Base-by-base conservation (phyloP, 1,140 invertebrate genomes). In the Lasaia peninsularis region DNA sequence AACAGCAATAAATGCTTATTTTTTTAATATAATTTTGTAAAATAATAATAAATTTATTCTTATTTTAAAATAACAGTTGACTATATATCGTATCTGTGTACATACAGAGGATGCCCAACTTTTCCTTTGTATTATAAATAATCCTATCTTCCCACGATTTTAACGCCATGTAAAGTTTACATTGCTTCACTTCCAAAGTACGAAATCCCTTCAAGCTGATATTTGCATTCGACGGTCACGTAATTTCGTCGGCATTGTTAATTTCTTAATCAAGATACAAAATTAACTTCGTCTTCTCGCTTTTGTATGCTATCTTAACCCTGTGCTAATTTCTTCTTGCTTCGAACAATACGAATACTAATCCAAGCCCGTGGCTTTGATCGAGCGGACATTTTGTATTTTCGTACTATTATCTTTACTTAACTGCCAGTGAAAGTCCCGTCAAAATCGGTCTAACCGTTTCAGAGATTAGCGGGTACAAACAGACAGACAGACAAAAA, bases 211-310 rank as follows among this genome's bases (percentile, higher is more conserved):
- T 20, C 52, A 57, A 59, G 56, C 50, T 59, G 32, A 59, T 63
- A 56, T 59, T 63, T 56, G 53, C 62, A 49, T 56, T 58, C 54
- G 58, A 55, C 61, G 59, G 65, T 67, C 67, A 70, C 71, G 60
- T 65, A 67, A 65, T 52, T 60, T 56, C 58, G 62, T 67, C 63
- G 53, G 52, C 62, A 64, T 67, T 63, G 71, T 73, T 73, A 73
- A 73, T 70, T 73, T 70, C 59, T 66, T 70, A 73, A 73, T 73
- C 67, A 73, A 69, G 62, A 56, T 64, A 69, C 53, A 58, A 61
- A 63, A 69, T 66, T 59, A 66, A 65, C 58, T 65, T 63, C 61
- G 52, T 59, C 62, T 61, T 63, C 63, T 50, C 44, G 58, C 59
- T 60, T 58, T 56, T 66, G 63, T 69, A 63, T 66, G 58, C 56